Evolutionary conservation across 1,140 invertebrate genomes (phyloP), one percentile per base, ranked within the genome.

Genomic region (Pentalonia nigronervosa): DNA sequence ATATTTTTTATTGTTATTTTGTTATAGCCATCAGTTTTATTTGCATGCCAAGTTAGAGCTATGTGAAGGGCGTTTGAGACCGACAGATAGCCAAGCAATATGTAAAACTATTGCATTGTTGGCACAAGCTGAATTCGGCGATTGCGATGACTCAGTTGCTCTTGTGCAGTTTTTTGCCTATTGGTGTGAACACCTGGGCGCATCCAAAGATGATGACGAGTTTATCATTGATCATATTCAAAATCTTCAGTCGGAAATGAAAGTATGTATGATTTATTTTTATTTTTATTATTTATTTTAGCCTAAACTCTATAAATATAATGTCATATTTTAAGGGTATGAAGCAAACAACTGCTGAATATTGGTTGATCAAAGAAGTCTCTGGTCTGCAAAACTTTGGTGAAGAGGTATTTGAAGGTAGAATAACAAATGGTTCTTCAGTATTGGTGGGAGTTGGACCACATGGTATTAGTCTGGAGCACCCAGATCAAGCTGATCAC

Each of bases 371-470:
- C 0, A 97, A 98, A 94, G 97, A 97, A 95, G 97, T 97, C 56
- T 97, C 97, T 2, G 96, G 97, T 93, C 95, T 98, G 93, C 97
- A 97, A 94, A 97, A 97, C 41, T 98, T 98, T 95, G 98, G 98
- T 1, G 97, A 98, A 95, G 98, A 98, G 95, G 95, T 97, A 94
- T 98, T 98, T 95, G 96, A 97, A 94, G 97, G 97, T 93, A 97
- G 97, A 94, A 95, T 95, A 95, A 93, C 95, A 94, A 47, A 95
- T 94, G 94, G 96, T 95, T 94, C 95, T 94, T 89, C 94, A 95
- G 81, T 95, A 94, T 95, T 95, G 94, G 95, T 98, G 81, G 97
- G 97, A 9, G 97, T 98, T 25, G 97, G 98, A 7, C 97, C 98
- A 0, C 97, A 97, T 94, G 98, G 98, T 93, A 97, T 98, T 93